These are phyloP conservation scores for Meiosimyza platycephala DNA, from an alignment of 2,888 invertebrate species.

Conservation along the genomic window DNA sequence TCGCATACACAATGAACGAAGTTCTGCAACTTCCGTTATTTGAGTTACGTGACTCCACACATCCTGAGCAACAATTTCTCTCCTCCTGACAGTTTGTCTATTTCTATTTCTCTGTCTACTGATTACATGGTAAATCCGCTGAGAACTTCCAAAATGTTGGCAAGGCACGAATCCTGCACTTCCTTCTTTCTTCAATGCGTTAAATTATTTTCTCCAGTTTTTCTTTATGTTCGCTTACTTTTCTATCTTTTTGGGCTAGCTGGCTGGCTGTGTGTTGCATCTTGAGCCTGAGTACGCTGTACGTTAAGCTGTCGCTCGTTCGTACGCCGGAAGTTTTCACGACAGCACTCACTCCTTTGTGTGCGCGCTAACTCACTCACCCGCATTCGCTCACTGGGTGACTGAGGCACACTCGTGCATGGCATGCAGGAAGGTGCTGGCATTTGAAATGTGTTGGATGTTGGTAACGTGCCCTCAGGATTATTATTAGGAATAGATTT, in stretches of 20 bases:
- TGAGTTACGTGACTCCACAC: slow-evolving; percentile 59
- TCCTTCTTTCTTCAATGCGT: slow-evolving; percentile 9
- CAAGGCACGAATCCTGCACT: slow-evolving; percentile 30
- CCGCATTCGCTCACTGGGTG: neutral
- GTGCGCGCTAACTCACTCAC: neutral
- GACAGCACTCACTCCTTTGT: slow-evolving; percentile 18
- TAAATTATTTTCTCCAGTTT: slow-evolving; percentile 1
- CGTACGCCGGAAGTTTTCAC: slow-evolving; percentile 23
- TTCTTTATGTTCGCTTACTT: neutral
- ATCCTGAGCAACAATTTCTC: slow-evolving; percentile 58
- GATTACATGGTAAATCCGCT: slow-evolving; percentile 31
- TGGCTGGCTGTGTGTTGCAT: neutral
- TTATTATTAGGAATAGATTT: slow-evolving; percentile 49
- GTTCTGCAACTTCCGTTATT: slow-evolving; percentile 59
- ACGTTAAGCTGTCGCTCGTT: slow-evolving; percentile 22
- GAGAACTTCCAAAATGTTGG: slow-evolving; percentile 26
- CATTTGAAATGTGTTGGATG: slow-evolving; percentile 35
- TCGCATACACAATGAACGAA: neutral
- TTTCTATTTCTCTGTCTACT: slow-evolving; percentile 31
- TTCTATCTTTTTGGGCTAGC: neutral
- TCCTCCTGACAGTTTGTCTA: slow-evolving; percentile 35
- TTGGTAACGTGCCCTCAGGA: slow-evolving; percentile 49
- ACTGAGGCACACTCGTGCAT: neutral
- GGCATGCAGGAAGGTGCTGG: slow-evolving; percentile 36
- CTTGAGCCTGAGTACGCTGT: neutral